Evolutionary conservation across 2,888 invertebrate genomes (phyloP).

Genomic region (Cylindroiulus punctatus): DNA sequence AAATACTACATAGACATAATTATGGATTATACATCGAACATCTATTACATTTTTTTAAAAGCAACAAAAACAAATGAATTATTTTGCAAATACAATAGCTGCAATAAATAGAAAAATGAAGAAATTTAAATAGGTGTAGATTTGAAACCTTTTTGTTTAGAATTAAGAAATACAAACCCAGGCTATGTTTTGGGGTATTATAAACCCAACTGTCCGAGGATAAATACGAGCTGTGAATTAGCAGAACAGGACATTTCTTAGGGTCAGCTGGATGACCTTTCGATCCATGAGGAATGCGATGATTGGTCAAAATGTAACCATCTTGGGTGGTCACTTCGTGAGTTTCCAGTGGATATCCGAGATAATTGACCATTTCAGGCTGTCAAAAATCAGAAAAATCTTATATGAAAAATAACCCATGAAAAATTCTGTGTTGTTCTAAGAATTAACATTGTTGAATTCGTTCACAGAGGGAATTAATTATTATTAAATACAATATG

Average conservation of each 20-base stretch:
- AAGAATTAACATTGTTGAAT: too few relatives aligned
- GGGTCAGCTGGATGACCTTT: not conserved
- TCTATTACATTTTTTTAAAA: not conserved
- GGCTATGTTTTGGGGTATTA: not conserved
- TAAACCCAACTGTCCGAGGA: not conserved
- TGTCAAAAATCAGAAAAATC: not conserved
- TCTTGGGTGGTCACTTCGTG: slow-evolving; percentile 67
- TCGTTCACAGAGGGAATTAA: too few relatives aligned
- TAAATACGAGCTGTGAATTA: not conserved
- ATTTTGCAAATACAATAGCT: not conserved
- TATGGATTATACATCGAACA: too few relatives aligned
- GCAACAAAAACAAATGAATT: not conserved
- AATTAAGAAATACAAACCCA: not conserved
- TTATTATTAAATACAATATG: too few relatives aligned
- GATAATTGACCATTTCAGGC: slow-evolving; percentile 65
- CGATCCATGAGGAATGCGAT: slow-evolving; percentile 69
- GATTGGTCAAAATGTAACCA: slow-evolving; percentile 69
- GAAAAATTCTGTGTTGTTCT: too few relatives aligned
- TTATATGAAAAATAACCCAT: not conserved
- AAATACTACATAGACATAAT: too few relatives aligned
- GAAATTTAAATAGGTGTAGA: too few relatives aligned
- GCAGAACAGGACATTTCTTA: not conserved
- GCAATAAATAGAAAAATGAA: too few relatives aligned
- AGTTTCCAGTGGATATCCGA: slow-evolving; percentile 68
- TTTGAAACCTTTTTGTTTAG: too few relatives aligned